A percentile compares a stretch with the other conserved stretches of the same genome.
These are phyloP conservation scores for Ctenopoma kingsleyae DNA, from an alignment of 2,797 vertebrate genomes.

Conservation along the genomic window DNA sequence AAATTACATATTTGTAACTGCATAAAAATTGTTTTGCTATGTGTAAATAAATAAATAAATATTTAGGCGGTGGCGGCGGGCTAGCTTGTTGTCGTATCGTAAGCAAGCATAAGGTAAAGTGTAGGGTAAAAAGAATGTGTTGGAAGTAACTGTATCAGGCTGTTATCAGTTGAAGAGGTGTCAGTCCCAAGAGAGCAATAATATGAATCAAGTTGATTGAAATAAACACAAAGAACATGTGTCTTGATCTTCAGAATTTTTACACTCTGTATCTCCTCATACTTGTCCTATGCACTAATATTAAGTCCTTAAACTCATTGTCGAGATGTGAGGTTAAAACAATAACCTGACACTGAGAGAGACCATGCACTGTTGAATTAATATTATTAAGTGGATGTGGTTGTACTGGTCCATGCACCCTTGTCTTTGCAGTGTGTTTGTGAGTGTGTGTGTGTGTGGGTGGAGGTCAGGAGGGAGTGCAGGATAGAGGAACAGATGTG, in stretches of 20 bases:
- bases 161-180: conserved; percentile 43
- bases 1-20: no score
- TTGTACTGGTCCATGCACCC: conserved; percentile 30
- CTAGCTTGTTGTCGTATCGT: background rate
- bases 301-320: conserved; percentile 47
- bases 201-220: conserved; percentile 55
- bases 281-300: background rate
- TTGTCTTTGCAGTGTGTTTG: conserved; percentile 27
- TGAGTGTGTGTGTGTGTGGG: conserved; percentile 39
- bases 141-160: conserved; percentile 7
- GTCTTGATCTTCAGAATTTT: conserved; percentile 36
- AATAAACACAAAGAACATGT: conserved; percentile 31
- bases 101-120: background rate
- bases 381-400: conserved; percentile 51
- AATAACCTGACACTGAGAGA: conserved; percentile 48
- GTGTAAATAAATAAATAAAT: no score
- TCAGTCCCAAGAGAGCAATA: conserved; percentile 52
- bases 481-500: conserved; percentile 92
- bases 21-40: background rate
- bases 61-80: no score
- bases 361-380: conserved; percentile 43
- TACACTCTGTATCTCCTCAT: conserved; percentile 30
- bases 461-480: conserved; percentile 77
- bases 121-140: conserved; percentile 5
- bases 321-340: conserved; percentile 42